phyloP scores from a whole-genome alignment of 2,113 vertebrate species.

The Oxygymnocypris stewartii region DNA sequence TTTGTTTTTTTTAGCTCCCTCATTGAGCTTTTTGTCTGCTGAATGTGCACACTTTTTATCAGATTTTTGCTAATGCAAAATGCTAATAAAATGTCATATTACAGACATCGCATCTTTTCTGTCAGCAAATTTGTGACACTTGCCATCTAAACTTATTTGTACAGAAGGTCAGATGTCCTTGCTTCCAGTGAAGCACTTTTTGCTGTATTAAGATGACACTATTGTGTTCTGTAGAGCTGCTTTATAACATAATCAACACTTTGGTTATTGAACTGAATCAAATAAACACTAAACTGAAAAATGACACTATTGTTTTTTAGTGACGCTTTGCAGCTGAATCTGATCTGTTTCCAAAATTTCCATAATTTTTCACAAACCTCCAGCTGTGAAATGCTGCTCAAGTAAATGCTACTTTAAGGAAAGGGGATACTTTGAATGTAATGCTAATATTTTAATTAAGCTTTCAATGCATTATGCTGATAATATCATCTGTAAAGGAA shows the following conservation, averaged over 20 bases:
- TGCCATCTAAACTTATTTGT: not conserved
- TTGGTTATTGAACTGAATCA: too few species aligned
- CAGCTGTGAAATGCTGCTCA: too few species aligned
- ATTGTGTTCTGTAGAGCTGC: too few species aligned
- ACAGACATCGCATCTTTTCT: not conserved
- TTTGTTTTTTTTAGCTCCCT: too few species aligned
- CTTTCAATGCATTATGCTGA: not conserved
- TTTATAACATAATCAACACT: too few species aligned
- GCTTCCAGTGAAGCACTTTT: not conserved
- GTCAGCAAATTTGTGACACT: not conserved
- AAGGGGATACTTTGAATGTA: not conserved
- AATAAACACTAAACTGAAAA: too few species aligned
- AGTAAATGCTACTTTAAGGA: not conserved
- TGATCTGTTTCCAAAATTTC: too few species aligned
- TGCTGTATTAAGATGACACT: too few species aligned
- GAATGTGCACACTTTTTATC: too few species aligned
- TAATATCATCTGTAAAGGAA: not conserved
- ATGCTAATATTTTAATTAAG: not conserved
- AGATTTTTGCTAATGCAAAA: not conserved
- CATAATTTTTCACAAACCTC: not conserved
- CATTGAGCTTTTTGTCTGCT: too few species aligned
- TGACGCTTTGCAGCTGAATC: too few species aligned
- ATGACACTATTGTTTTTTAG: too few species aligned
- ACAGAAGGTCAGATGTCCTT: not conserved
- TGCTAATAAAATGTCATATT: not conserved